Conservation (phyloP, 1,140 invertebrate species). For the Euschistus heros region DNA sequence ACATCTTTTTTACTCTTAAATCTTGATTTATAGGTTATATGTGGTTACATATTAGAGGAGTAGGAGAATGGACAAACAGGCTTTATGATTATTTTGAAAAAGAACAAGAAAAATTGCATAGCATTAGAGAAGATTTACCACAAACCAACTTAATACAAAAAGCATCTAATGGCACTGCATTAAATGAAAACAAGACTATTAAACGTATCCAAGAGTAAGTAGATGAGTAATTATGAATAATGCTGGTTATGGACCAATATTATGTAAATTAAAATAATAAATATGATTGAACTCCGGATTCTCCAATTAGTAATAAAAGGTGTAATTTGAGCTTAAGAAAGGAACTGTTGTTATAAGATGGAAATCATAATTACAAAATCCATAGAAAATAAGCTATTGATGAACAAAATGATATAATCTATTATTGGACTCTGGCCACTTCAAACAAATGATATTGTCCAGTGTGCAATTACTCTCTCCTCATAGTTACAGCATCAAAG, state of each 20-base stretch:
- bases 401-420: too few species aligned
- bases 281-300: too few species aligned
- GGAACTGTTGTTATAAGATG: too few species aligned
- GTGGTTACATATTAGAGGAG: constrained; percentile 86
- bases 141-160: constrained; percentile 14
- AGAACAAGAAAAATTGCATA: constrained; percentile 61
- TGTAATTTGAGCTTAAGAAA: too few species aligned
- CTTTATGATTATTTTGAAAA: constrained; percentile 80
- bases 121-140: constrained; percentile 41
- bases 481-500: too few species aligned
- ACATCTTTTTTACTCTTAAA: too few species aligned
- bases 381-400: too few species aligned
- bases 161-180: constrained; percentile 22
- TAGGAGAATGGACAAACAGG: constrained; percentile 89
- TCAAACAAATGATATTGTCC: too few species aligned
- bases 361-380: too few species aligned
- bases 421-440: too few species aligned
- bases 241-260: background rate
- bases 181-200: constrained; percentile 34
- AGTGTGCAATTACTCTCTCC: too few species aligned
- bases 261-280: background rate
- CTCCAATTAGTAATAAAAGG: too few species aligned
- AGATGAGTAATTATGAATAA: constrained; percentile 1
- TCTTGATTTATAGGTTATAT: constrained; percentile 56
- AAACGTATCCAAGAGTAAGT: constrained; percentile 40